Conservation (phyloP, 2,888 invertebrate species). For the Cerceris rybyensis region DNA sequence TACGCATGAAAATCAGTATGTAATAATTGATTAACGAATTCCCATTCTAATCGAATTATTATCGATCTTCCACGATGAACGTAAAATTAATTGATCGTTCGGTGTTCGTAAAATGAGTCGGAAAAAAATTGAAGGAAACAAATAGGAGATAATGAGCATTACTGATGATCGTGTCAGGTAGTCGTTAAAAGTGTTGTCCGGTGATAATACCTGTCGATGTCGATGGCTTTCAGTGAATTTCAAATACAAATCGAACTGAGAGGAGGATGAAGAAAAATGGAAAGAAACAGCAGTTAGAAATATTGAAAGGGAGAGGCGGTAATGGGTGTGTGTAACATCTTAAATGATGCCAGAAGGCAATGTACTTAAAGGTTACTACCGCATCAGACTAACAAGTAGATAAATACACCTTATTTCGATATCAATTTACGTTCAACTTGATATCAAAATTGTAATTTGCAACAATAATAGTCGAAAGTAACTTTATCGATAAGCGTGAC, state of each 20-base stretch:
- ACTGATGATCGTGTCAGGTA: too few relatives aligned
- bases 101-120: too few relatives aligned
- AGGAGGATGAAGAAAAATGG: background rate
- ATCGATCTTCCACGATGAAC: too few relatives aligned
- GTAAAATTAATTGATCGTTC: too few relatives aligned
- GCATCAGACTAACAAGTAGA: conserved; percentile 71
- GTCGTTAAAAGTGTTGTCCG: too few relatives aligned
- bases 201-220: too few relatives aligned
- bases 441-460: conserved; percentile 37
- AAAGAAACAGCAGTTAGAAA: conserved; percentile 34
- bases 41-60: too few relatives aligned
- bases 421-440: conserved; percentile 64
- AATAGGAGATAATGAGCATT: too few relatives aligned
- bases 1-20: too few relatives aligned
- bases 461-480: background rate
- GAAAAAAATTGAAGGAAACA: too few relatives aligned
- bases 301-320: conserved; percentile 32
- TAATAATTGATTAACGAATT: too few relatives aligned
- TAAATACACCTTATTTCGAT: conserved; percentile 72
- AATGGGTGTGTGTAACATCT: conserved; percentile 58
- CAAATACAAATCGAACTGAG: background rate
- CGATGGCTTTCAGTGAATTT: too few relatives aligned
- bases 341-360: conserved; percentile 52
- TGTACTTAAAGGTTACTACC: conserved; percentile 72
- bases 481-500: background rate